Conservation (phyloP, 2,797 vertebrate species). For the Pogoniulus pusillus region DNA sequence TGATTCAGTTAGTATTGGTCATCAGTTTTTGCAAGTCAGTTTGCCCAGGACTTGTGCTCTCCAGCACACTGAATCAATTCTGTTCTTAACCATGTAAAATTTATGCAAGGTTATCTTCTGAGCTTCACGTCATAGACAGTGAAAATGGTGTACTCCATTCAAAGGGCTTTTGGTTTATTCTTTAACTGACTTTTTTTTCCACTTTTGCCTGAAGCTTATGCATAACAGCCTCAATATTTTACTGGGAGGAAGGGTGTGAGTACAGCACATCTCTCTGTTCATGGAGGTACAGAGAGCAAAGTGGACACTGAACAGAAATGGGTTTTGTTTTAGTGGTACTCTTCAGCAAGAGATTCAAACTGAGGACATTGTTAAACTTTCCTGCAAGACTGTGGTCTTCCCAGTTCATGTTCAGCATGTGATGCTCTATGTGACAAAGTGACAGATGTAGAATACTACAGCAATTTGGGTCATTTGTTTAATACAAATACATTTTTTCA, state of each 20-base stretch:
- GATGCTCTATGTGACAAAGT: background rate
- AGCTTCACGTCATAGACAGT: background rate
- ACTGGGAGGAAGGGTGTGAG: background rate
- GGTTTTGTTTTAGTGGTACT: background rate
- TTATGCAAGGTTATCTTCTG: background rate
- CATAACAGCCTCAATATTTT: background rate
- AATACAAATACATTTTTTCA: constrained; percentile 80
- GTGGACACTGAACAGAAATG: background rate
- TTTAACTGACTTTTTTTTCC: background rate
- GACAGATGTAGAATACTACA: constrained; percentile 16
- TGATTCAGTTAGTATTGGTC: background rate
- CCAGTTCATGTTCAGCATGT: background rate
- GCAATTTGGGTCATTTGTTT: constrained; percentile 71
- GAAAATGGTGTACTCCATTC: background rate
- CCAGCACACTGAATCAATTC: background rate
- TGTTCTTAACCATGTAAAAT: background rate
- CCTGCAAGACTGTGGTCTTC: background rate
- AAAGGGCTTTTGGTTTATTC: background rate
- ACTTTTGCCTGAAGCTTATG: background rate
- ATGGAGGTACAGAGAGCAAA: background rate
- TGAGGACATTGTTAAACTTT: background rate
- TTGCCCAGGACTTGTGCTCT: background rate
- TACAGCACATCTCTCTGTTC: background rate
- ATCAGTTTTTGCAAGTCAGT: background rate
- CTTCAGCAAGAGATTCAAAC: background rate